A percentile compares a stretch with the other conserved stretches of the same genome.
These are phyloP conservation scores for Torymus tubicola DNA, from an alignment of 2,888 invertebrate genomes.

Conservation along the genomic window DNA sequence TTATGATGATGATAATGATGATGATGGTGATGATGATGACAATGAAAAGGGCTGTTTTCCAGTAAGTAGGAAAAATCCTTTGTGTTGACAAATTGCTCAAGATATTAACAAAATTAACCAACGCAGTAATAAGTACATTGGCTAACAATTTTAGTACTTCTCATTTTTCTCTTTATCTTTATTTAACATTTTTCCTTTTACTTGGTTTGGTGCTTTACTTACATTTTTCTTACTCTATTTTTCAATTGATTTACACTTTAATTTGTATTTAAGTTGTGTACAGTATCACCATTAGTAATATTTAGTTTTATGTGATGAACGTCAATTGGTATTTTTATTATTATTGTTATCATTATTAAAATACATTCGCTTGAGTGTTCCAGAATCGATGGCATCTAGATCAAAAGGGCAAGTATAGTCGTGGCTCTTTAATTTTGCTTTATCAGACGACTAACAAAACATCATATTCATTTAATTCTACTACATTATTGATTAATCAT, in stretches of 20 bases:
- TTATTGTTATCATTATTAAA: slow-evolving; percentile 10
- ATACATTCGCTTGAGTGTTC: slow-evolving; percentile 63
- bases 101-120: slow-evolving; percentile 53
- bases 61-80: slow-evolving; percentile 80
- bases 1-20: slow-evolving; percentile 66
- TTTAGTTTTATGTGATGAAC: slow-evolving; percentile 35
- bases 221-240: slow-evolving; percentile 44
- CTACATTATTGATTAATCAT: not conserved
- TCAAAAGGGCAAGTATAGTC: slow-evolving; percentile 49
- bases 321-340: slow-evolving; percentile 49
- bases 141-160: slow-evolving; percentile 40
- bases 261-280: slow-evolving; percentile 18
- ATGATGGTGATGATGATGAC: slow-evolving; percentile 65
- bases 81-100: slow-evolving; percentile 50
- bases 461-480: not conserved
- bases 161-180: slow-evolving; percentile 40
- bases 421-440: slow-evolving; percentile 32
- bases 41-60: slow-evolving; percentile 83
- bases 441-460: slow-evolving; percentile 16
- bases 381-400: slow-evolving; percentile 60
- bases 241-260: slow-evolving; percentile 48
- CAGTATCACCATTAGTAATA: slow-evolving; percentile 34
- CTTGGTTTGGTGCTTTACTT: slow-evolving; percentile 46
- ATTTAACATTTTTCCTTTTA: slow-evolving; percentile 54
- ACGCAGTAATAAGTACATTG: slow-evolving; percentile 43